These are phyloP conservation scores for Struthidea cinerea DNA, from an alignment of 2,113 vertebrate genomes.

Conservation along the genomic window DNA sequence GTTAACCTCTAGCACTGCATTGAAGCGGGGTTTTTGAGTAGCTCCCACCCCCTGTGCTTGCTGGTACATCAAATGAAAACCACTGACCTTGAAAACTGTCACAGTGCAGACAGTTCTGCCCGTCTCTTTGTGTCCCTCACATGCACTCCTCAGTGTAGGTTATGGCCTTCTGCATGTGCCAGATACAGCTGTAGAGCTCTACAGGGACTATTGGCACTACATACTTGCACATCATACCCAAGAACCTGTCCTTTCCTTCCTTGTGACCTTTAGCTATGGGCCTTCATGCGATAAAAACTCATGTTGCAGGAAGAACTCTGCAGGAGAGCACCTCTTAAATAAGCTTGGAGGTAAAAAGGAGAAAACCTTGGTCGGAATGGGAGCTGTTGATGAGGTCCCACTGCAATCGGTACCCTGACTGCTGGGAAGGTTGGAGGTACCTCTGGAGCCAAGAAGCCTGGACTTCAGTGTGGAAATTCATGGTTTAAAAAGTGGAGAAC, in stretches of 20 bases:
- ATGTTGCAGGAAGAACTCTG: not conserved
- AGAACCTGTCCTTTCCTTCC: not conserved
- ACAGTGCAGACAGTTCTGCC: not conserved
- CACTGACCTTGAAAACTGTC: not conserved
- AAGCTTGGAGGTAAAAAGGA: not conserved
- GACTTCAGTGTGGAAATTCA: not conserved
- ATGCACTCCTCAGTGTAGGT: accelerated
- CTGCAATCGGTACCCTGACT: not conserved
- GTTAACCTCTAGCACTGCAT: not conserved
- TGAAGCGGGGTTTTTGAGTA: not conserved
- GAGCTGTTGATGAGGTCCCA: not conserved
- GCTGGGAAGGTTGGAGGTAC: not conserved
- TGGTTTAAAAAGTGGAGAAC: not conserved
- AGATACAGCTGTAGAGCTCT: not conserved
- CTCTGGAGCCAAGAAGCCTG: not conserved
- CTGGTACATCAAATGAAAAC: not conserved
- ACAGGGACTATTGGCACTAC: accelerated
- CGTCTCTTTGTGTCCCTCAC: not conserved
- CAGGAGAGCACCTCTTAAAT: not conserved
- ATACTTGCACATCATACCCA: too few species aligned
- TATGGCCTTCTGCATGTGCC: not conserved
- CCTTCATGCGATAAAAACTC: not conserved
- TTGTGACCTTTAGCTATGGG: not conserved
- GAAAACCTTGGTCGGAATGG: not conserved
- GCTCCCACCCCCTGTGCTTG: not conserved